Conservation (phyloP, 1,140 invertebrate species). For the Melitaea cinxia region DNA sequence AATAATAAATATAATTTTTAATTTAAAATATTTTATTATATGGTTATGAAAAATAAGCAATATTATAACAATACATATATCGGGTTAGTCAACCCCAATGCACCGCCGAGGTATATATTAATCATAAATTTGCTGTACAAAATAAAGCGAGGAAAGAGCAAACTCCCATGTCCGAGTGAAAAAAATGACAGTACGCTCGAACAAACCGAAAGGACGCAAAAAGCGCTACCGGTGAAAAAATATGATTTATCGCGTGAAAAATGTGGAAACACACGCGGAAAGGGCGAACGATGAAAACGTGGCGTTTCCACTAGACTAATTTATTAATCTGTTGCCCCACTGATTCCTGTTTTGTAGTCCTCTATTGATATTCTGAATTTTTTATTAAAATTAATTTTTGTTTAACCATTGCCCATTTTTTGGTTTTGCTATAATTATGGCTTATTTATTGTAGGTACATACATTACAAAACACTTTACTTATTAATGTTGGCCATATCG, state of each 20-base stretch:
- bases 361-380: neutral
- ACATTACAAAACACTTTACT: no score
- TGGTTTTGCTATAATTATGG: neutral
- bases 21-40: no score
- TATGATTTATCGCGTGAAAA: conserved; percentile 82
- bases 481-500: no score
- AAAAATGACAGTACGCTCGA: conserved; percentile 75
- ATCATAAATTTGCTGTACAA: conserved; percentile 68
- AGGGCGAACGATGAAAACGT: conserved; percentile 74
- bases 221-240: conserved; percentile 80
- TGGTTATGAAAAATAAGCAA: no score
- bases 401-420: neutral
- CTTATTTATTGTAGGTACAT: no score
- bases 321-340: conserved; percentile 59
- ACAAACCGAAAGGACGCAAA: conserved; percentile 77
- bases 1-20: no score
- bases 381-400: no score
- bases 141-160: conserved; percentile 72
- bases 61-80: neutral
- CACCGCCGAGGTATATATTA: conserved; percentile 52
- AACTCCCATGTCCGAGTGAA: conserved; percentile 71
- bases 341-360: neutral
- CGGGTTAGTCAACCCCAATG: conserved; percentile 23
- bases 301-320: conserved; percentile 74
- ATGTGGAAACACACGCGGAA: conserved; percentile 81